Percentiles rank a stretch among this genome's conserved stretches.
Conservation (phyloP, 2,113 vertebrate species). For the Neopipo cinnamomea region DNA sequence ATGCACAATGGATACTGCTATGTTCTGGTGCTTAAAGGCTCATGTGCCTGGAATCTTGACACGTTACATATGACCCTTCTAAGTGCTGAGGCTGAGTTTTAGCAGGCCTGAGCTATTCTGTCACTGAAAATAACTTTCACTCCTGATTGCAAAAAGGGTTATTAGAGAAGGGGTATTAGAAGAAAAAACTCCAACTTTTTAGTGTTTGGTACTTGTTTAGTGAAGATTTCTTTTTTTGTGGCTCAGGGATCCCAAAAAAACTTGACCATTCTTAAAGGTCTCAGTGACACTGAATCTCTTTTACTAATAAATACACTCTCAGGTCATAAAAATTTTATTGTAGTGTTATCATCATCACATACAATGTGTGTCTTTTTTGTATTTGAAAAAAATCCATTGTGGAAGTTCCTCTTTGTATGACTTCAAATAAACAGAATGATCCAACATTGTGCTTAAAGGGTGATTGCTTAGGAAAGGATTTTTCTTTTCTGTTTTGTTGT, state of each 20-base stretch:
- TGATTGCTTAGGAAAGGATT: neutral
- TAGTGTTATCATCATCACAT: neutral
- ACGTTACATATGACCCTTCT: rapidly evolving
- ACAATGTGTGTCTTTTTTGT: neutral
- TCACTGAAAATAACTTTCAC: neutral
- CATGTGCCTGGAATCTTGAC: neutral
- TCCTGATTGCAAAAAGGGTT: neutral
- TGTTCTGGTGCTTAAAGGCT: neutral
- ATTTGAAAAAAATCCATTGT: neutral
- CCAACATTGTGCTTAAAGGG: neutral
- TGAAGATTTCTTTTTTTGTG: neutral
- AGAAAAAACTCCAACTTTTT: rapidly evolving
- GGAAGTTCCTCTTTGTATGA: neutral
- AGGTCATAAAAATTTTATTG: neutral
- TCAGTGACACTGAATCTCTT: neutral
- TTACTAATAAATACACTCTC: neutral
- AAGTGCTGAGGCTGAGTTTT: neutral
- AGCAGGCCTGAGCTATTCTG: neutral
- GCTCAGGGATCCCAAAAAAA: neutral
- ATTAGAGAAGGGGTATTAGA: neutral
- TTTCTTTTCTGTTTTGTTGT: neutral
- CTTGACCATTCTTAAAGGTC: neutral
- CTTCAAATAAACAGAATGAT: neutral
- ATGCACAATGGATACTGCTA: neutral
- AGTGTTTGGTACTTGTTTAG: neutral